phyloP scores from a whole-genome alignment of 2,113 vertebrate species.

The Amphilophus citrinellus region DNA sequence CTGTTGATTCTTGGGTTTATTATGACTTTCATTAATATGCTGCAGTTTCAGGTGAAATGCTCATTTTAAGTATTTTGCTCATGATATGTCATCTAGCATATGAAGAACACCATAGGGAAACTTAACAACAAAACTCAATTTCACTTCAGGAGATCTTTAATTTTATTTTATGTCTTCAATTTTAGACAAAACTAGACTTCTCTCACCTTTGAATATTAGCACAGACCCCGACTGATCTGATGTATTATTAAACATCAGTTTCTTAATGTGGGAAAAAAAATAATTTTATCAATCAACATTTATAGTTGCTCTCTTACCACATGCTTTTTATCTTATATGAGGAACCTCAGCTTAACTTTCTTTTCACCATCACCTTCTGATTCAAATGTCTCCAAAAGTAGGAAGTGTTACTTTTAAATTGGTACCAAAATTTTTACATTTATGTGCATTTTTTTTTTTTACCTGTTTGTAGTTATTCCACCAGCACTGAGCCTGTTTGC shows the following conservation, averaged over 20 bases:
- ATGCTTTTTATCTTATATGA: background rate
- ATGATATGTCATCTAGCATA: background rate
- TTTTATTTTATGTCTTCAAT: background rate
- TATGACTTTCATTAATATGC: too few species aligned
- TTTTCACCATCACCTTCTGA: background rate
- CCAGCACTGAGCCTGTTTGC: constrained; percentile 83
- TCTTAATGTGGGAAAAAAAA: background rate
- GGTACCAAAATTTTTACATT: background rate
- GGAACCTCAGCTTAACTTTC: background rate
- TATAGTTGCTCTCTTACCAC: too few species aligned
- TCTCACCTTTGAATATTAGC: background rate
- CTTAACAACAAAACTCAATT: background rate
- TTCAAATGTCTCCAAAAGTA: background rate
- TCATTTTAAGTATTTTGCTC: background rate
- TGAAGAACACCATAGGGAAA: background rate
- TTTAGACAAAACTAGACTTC: background rate
- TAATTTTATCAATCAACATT: too few species aligned
- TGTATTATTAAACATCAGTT: background rate
- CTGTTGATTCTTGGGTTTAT: background rate
- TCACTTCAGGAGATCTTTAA: background rate
- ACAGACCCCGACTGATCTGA: background rate
- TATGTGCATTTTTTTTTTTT: constrained; percentile 10
- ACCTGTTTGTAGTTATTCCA: constrained; percentile 93
- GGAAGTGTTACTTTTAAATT: background rate
- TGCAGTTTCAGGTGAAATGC: background rate